Conservation (phyloP, 1,140 invertebrate genomes). For the Bradynema listronoti region DNA sequence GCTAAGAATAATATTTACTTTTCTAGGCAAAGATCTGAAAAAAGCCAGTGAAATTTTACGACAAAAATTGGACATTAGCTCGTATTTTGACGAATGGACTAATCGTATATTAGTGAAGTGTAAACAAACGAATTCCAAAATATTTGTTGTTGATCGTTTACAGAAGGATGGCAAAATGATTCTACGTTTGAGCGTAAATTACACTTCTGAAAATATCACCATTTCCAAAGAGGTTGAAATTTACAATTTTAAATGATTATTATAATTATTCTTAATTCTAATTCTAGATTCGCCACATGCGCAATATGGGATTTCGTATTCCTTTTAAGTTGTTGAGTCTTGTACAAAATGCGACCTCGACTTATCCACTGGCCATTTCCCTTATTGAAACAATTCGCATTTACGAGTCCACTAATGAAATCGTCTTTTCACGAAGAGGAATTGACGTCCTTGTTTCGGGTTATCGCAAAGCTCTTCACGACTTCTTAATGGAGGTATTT, state of each 20-base stretch:
- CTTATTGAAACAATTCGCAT: conserved; percentile 93
- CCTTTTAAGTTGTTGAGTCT: conserved; percentile 96
- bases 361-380: conserved; percentile 97
- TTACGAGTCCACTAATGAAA: conserved; percentile 63
- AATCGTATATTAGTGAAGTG: conserved; percentile 84
- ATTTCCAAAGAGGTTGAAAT: conserved; percentile 78
- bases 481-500: conserved; percentile 71
- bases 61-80: conserved; percentile 79
- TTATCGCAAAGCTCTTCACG: conserved; percentile 79
- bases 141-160: conserved; percentile 82
- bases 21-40: conserved; percentile 70
- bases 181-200: conserved; percentile 90
- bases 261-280: not conserved
- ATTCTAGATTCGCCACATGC: conserved; percentile 78
- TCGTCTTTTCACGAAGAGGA: conserved; percentile 85
- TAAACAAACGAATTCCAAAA: conserved; percentile 81
- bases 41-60: conserved; percentile 94
- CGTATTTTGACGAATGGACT: conserved; percentile 95
- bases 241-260: not conserved
- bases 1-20: not conserved
- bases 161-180: conserved; percentile 57
- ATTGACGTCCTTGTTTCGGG: conserved; percentile 86
- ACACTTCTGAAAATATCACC: conserved; percentile 93
- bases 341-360: conserved; percentile 92
- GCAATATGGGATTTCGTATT: conserved; percentile 89